Percentiles rank a stretch among this genome's conserved stretches.
These are phyloP conservation scores for Zosterops lateralis DNA, from an alignment of 2,113 vertebrate species.

Conservation along the genomic window DNA sequence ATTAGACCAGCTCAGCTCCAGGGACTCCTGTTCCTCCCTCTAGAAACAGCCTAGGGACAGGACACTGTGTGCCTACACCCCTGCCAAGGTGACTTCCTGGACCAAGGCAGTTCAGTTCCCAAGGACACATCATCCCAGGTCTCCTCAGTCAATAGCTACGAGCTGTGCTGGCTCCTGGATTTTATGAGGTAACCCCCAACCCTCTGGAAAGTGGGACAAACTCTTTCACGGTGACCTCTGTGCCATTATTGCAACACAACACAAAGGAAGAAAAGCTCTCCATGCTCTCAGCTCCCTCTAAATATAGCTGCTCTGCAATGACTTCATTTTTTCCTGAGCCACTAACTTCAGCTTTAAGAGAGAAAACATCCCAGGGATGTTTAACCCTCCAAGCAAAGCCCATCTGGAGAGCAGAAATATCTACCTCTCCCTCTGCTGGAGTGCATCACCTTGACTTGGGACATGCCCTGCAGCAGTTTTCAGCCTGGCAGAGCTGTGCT, in stretches of 20 bases:
- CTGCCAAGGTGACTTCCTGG: neutral
- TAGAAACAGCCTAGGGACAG: neutral
- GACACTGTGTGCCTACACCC: neutral
- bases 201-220: neutral
- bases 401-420: neutral
- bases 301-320: conserved; percentile 12
- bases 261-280: conserved; percentile 40
- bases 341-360: conserved; percentile 6
- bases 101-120: neutral
- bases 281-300: neutral
- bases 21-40: neutral
- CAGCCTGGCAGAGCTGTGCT: neutral
- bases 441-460: neutral
- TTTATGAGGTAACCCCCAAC: neutral
- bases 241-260: neutral
- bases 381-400: neutral
- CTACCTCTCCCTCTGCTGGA: neutral
- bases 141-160: neutral
- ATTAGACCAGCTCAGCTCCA: neutral
- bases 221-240: neutral
- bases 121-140: neutral
- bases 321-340: conserved; percentile 30
- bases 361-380: neutral
- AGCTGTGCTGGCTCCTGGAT: neutral
- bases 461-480: neutral